A percentile compares a stretch with the other conserved stretches of the same genome.
Evolutionary conservation across 2,888 invertebrate genomes (phyloP).

Genomic region (Eupithecia tripunctaria): DNA sequence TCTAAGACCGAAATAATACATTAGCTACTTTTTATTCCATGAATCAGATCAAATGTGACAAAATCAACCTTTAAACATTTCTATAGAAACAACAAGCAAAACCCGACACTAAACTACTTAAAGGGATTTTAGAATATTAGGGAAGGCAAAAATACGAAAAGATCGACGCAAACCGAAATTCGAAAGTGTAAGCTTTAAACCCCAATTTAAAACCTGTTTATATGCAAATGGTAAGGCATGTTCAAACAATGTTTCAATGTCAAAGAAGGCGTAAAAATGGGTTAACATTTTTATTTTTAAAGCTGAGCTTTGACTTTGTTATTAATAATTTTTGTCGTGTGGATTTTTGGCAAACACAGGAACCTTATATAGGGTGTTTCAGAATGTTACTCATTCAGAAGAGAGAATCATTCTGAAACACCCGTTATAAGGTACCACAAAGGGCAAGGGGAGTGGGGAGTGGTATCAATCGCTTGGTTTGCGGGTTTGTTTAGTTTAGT

Average conservation of each 20-base stretch:
- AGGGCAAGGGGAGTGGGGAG: too few species aligned
- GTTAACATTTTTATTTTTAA: not conserved
- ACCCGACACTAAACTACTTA: too few species aligned
- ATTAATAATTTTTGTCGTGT: not conserved
- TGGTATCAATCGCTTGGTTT: too few species aligned
- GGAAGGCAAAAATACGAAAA: not conserved
- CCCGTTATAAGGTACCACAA: too few species aligned
- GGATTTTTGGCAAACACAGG: not conserved
- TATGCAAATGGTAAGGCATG: constrained; percentile 7
- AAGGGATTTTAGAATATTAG: too few species aligned
- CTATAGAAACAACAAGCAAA: not conserved
- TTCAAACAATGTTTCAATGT: constrained; percentile 15
- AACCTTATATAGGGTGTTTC: too few species aligned
- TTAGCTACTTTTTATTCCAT: too few species aligned
- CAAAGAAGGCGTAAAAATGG: not conserved
- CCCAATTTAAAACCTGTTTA: constrained; percentile 7
- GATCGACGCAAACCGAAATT: not conserved
- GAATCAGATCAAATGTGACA: too few species aligned
- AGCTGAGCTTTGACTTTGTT: not conserved
- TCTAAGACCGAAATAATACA: not conserved
- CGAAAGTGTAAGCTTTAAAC: not conserved
- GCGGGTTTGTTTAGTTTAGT: too few species aligned
- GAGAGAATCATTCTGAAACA: too few species aligned
- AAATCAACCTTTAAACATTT: too few species aligned
- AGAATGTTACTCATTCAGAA: too few species aligned